Base-by-base conservation (phyloP, 2,797 vertebrate species). In the Spondyliosoma cantharus region DNA sequence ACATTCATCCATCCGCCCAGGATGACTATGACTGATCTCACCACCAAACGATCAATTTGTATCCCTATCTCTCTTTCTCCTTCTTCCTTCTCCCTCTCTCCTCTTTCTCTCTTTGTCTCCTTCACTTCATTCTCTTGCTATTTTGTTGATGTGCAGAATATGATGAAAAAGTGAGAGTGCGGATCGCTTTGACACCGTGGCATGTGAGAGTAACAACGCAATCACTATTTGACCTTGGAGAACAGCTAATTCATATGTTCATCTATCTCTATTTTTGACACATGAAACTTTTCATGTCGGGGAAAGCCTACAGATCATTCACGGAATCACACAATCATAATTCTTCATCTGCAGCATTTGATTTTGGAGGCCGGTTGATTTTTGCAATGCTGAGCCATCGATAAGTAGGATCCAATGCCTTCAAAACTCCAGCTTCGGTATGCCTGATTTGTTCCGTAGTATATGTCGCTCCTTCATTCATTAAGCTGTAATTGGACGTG, bases 1-100 rank as follows among this genome's bases (percentile, higher is more conserved):
- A 97, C 96, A 98, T 98, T 98, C 98, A 99, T 99, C 97, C 97
- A 97, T 96, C 97, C 96, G 93, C 96, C 95, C 94, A 94, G 96
- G 92, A 97, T 98, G 98, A 99, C 97, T 96, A 98, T 98, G 98
- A 99, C 97, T 95, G 96, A 99, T 99, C 96, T 97, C 87, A 94
- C 96, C 96, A 92, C 96, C 97, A 97, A 97, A 97, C 96, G 94
- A 98, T 99, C 97, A 97, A 99, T 99, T 98, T 98, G 97, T 97
- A 97, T 93, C 93, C 92, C 89, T 88, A 87, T 86, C 82, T 82
- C 88, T 37, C 37, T 46, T 83, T 83, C 80, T 71, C 72, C 72
- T 78, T 79, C 79, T 83, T 80, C 87, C 81, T 74, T 68, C 70
- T 50, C 69, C 69, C 42, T 69, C 58, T 76, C 54, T 68, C 72